Conservation (phyloP, 1,140 invertebrate species). For the Brachionus manjavacas region DNA sequence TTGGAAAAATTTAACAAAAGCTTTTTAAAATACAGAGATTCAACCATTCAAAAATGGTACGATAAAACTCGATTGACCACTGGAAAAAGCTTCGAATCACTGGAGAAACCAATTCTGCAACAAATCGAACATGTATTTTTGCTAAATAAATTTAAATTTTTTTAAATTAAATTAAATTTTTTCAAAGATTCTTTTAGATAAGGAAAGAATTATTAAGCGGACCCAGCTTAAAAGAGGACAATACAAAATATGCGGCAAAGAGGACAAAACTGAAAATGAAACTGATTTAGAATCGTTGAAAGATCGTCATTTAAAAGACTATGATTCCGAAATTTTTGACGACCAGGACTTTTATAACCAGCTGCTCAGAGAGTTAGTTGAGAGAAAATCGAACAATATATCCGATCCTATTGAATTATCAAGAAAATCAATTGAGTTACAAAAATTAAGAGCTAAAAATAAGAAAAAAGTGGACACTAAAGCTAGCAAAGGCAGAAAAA, state of each 20-base stretch:
- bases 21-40: constrained; percentile 66
- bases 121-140: constrained; percentile 71
- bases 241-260: constrained; percentile 68
- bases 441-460: constrained; percentile 75
- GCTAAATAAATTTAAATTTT: neutral
- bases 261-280: constrained; percentile 46
- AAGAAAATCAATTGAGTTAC: constrained; percentile 79
- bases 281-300: constrained; percentile 46
- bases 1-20: constrained; percentile 64
- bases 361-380: constrained; percentile 80
- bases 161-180: neutral
- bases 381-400: constrained; percentile 75
- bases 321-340: constrained; percentile 82
- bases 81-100: constrained; percentile 63
- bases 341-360: constrained; percentile 96
- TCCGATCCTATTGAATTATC: constrained; percentile 64
- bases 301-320: constrained; percentile 60
- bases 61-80: constrained; percentile 73
- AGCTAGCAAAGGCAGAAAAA: constrained; percentile 82
- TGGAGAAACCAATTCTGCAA: constrained; percentile 71
- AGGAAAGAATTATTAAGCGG: constrained; percentile 68
- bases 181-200: constrained; percentile 67
- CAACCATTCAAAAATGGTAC: constrained; percentile 77
- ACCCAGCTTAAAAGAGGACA: constrained; percentile 74
- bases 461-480: constrained; percentile 82